Conservation (phyloP, 2,888 invertebrate genomes). For the Steromphala cineraria region DNA sequence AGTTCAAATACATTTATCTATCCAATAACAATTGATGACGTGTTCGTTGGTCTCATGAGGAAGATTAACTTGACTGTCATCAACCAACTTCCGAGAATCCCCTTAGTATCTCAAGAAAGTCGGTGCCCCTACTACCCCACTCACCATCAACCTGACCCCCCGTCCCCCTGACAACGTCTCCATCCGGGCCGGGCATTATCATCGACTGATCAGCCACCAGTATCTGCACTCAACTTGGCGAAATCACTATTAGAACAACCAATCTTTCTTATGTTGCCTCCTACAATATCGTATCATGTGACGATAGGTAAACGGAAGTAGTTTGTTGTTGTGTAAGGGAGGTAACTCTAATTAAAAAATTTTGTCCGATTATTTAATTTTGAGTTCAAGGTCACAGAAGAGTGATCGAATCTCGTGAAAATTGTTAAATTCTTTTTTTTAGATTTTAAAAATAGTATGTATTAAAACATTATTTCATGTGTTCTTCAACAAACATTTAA, state of each 20-base stretch:
- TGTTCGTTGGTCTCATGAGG: too few species aligned
- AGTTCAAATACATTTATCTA: too few species aligned
- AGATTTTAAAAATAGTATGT: too few species aligned
- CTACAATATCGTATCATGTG: slow-evolving; percentile 27
- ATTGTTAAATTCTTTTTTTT: too few species aligned
- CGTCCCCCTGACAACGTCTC: slow-evolving; percentile 56
- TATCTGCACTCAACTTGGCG: neutral
- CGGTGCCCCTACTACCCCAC: neutral
- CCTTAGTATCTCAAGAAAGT: neutral
- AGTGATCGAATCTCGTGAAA: too few species aligned
- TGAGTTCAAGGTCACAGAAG: neutral
- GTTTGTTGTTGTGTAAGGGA: slow-evolving; percentile 34
- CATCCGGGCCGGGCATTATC: slow-evolving; percentile 65
- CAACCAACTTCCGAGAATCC: too few species aligned
- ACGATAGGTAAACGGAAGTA: neutral
- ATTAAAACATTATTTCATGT: too few species aligned
- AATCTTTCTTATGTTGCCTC: neutral
- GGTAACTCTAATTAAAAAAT: slow-evolving; percentile 28
- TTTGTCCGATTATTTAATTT: neutral
- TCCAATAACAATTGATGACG: too few species aligned
- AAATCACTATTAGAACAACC: too few species aligned
- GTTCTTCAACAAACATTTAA: too few species aligned
- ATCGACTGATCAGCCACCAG: slow-evolving; percentile 31
- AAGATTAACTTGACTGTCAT: too few species aligned
- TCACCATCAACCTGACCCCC: slow-evolving; percentile 72